These are phyloP conservation scores for Eurytoma californica DNA, from an alignment of 2,888 invertebrate genomes.

Conservation along the genomic window DNA sequence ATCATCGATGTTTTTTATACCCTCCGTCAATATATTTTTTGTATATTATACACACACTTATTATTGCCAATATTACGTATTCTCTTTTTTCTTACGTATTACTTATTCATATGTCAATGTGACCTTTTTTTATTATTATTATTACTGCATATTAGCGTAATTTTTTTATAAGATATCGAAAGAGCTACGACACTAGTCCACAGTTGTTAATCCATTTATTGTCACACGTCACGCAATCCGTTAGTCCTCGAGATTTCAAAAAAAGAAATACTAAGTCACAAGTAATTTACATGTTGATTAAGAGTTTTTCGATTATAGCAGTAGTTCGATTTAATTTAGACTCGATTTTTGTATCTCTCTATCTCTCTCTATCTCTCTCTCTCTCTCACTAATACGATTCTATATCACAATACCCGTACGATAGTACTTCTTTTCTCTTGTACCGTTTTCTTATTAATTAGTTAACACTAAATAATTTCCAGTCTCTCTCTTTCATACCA, in stretches of 20 bases:
- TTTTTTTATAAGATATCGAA: slow-evolving; percentile 15
- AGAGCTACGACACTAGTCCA: slow-evolving; percentile 31
- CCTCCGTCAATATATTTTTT: slow-evolving; percentile 53
- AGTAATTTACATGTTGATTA: slow-evolving; percentile 24
- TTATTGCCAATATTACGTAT: slow-evolving; percentile 36
- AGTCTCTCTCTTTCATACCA: slow-evolving; percentile 2
- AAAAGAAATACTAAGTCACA: slow-evolving; percentile 5
- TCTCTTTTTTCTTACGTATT: slow-evolving; percentile 28
- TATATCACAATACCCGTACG: slow-evolving; percentile 36
- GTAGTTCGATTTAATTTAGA: slow-evolving; percentile 45
- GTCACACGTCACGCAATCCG: slow-evolving; percentile 32
- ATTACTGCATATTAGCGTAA: slow-evolving; percentile 34
- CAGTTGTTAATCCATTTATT: slow-evolving; percentile 17
- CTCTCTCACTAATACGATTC: slow-evolving; percentile 35
- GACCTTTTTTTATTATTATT: slow-evolving; percentile 41
- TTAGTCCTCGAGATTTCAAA: slow-evolving; percentile 27
- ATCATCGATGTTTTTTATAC: slow-evolving; percentile 63
- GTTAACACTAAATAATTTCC: slow-evolving; percentile 15
- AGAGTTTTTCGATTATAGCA: slow-evolving; percentile 43
- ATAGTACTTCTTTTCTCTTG: slow-evolving; percentile 26
- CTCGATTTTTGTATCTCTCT: slow-evolving; percentile 27
- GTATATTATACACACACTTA: slow-evolving; percentile 37
- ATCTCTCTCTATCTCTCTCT: too few relatives aligned
- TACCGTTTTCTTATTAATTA: slow-evolving; percentile 33
- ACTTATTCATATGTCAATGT: slow-evolving; percentile 51